Percentiles rank a stretch among this genome's conserved stretches.
These are phyloP conservation scores for Barnardius zonarius DNA, from an alignment of 2,113 vertebrate genomes.

Conservation along the genomic window DNA sequence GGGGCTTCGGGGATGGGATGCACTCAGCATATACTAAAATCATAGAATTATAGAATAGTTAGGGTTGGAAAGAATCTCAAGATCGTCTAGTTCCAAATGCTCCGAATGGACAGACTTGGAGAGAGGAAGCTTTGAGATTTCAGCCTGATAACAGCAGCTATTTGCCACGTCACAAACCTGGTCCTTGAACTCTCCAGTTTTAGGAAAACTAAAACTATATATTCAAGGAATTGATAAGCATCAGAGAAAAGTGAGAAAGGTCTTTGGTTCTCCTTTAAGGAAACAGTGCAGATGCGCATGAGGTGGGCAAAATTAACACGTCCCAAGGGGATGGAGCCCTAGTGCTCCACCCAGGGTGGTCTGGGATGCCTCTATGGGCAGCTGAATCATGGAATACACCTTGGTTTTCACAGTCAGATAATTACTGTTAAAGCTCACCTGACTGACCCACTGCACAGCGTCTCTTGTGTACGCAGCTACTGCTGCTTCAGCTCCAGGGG, in stretches of 20 bases:
- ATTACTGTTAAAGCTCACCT: not conserved
- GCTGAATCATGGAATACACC: not conserved
- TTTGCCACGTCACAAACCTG: not conserved
- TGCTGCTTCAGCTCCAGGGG: not conserved
- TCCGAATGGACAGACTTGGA: not conserved
- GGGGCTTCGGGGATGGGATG: not conserved
- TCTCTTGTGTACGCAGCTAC: fast-evolving
- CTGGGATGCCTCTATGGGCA: not conserved
- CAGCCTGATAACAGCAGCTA: not conserved
- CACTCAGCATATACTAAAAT: not conserved
- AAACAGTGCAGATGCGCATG: not conserved
- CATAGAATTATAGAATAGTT: not conserved
- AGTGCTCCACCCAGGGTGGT: not conserved
- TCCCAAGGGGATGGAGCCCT: not conserved
- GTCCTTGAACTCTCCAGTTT: not conserved
- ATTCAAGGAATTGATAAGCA: not conserved
- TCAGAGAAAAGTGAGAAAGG: not conserved
- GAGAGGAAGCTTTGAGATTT: not conserved
- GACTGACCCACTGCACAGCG: not conserved
- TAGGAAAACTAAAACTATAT: not conserved
- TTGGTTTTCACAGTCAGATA: not conserved
- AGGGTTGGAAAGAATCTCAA: no score
- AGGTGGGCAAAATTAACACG: not conserved
- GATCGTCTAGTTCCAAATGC: not conserved
- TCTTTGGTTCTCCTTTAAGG: not conserved